Base-by-base conservation (phyloP, 2,888 invertebrate genomes). In the Philonicus albiceps region DNA sequence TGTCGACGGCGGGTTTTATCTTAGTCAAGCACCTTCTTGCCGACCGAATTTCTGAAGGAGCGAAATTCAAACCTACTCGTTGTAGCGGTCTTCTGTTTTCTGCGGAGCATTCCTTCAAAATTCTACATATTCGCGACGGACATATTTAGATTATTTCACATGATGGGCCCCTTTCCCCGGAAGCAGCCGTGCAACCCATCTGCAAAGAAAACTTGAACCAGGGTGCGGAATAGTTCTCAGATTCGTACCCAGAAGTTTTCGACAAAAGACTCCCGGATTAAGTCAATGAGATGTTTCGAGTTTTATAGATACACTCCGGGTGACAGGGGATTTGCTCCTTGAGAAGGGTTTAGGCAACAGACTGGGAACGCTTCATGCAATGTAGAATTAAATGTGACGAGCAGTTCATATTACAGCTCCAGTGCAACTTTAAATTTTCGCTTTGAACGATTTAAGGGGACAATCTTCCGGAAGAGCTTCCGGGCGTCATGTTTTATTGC, bases 241-340 rank as follows among this genome's bases (percentile, higher is more conserved):
- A 76, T 40, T 43, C 40, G 13, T 76, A 13, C 34, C 76, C 34
- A 76, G 76, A 76, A 76, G 76, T 76, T 76, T 76, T 40, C 76
- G 34, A 76, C 76, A 76, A 76, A 76, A 76, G 76, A 40, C 76
- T 43, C 19, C 5, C 76, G 76, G 76, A 76, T 76, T 76, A 76
- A 76, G 76, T 40, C 76, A 76, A 34, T 76, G 76, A 76, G 40
- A 76, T 76, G 76, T 76, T 76, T 76, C 40, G 37, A 76, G 76
- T 76, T 76, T 76, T 76, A 76, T 31, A 76, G 37, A n/a, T 76
- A 76, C 76, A 76, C 76, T 76, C 37, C 22, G 37, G 34, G 40
- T 76, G 76, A 76, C 76, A 40, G 37, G 40, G 76, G 76, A 76
- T 76, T 76, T 76, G 64, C 22, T 13, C 22, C 4, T 76, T 76